Base-by-base conservation (phyloP, 2,888 invertebrate genomes). In the Leucophenga maculata region DNA sequence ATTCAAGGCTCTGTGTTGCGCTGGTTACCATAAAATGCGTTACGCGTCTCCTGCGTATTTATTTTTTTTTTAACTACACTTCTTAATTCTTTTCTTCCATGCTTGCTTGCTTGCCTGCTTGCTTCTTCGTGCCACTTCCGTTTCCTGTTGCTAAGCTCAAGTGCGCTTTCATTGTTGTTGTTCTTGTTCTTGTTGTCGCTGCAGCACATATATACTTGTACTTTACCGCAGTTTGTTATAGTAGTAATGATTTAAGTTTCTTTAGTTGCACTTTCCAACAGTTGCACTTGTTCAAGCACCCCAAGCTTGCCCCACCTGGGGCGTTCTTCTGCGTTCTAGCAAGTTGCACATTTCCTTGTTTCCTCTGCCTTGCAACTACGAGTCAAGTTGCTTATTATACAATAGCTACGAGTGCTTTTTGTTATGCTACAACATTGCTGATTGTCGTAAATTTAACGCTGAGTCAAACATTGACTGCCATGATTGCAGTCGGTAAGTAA, bases 191-290 rank as follows among this genome's bases (percentile, higher is more conserved):
- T 46, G 20, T 22, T 62, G 31, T 13, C 22, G 32, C 32, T 59
- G 18, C 39, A 50, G 50, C 60, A 64, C n/a, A 26, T 6, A n/a
- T 6, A n/a, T n/a, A n/a, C n/a, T n/a, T n/a, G n/a, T 64, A 64
- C 48, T 20, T 46, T 64, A 46, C 46, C 32, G 46, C 62, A 64
- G 32, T 64, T 64, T 64, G 46, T 64, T 64, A 32, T 20, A 18
- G 62, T 20, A 18, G 62, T 64, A 64, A 64, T 64, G 48, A 64
- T 64, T 64, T 64, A 64, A 64, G 46, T 64, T 64, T 64, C 46
- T 46, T 64, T 48, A 46, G 46, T 48, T 64, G n/a, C 62, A 64
- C 46, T 48, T 64, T 48, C 8, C 32, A 16, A 14, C 50, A 50
- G 62, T 64, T 46, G 20, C 22, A 60, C 16, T 60, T 39, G 60